Evolutionary conservation across 1,140 invertebrate genomes (phyloP).

Genomic region (Zaprionus camerounensis): DNA sequence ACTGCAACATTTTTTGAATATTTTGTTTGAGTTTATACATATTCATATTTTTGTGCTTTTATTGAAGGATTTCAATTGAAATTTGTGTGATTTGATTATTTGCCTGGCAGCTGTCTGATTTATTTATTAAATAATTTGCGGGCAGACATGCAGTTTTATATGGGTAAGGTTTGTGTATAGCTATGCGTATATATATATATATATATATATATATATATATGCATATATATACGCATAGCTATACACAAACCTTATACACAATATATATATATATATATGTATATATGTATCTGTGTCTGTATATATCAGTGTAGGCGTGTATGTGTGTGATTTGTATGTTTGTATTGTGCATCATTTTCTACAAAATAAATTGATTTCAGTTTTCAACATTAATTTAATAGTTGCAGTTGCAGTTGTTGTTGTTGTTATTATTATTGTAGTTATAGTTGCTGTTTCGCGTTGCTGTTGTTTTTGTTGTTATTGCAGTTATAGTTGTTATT

Average conservation of each 20-base stretch:
- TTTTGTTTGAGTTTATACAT: background rate
- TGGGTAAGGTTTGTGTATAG: too few species aligned
- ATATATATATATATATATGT: background rate
- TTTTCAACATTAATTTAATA: constrained; percentile 56
- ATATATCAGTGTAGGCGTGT: background rate
- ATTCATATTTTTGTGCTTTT: background rate
- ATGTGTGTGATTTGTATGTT: background rate
- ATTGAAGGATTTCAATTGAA: constrained; percentile 31
- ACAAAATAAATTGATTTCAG: constrained; percentile 58
- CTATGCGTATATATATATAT: background rate
- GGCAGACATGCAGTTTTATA: background rate
- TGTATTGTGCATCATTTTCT: constrained; percentile 26
- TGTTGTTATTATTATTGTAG: constrained; percentile 13
- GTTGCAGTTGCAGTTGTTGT: constrained; percentile 21
- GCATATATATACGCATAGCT: too few species aligned
- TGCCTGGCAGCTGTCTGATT: constrained; percentile 41
- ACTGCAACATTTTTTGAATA: background rate
- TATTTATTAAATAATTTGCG: constrained; percentile 40
- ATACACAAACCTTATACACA: too few species aligned
- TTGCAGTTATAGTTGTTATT: background rate
- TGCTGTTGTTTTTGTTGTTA: constrained; percentile 14
- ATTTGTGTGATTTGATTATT: constrained; percentile 54
- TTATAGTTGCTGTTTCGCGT: constrained; percentile 20
- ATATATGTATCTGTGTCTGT: background rate
- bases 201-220: background rate